Conservation (phyloP, 1,140 invertebrate genomes). For the Euura lappo region DNA sequence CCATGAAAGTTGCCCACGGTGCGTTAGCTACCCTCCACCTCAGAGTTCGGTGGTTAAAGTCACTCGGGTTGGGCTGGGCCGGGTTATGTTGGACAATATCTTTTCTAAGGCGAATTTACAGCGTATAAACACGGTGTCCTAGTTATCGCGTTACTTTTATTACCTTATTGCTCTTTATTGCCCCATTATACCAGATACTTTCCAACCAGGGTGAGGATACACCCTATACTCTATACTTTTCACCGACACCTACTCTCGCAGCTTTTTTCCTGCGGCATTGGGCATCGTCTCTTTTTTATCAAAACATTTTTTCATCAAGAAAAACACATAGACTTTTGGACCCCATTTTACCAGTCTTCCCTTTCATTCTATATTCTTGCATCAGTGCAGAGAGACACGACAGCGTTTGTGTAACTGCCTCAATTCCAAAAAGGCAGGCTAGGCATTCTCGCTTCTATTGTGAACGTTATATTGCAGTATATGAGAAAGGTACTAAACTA, state of each 20-base stretch:
- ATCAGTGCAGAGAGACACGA: not conserved
- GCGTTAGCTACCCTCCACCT: not conserved
- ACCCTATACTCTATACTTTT: not conserved
- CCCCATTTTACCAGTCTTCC: too few species aligned
- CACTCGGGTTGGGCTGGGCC: not conserved
- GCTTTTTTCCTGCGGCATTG: too few species aligned
- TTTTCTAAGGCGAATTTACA: conserved; percentile 40
- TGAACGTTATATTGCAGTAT: not conserved
- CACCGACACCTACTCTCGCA: too few species aligned
- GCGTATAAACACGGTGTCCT: conserved; percentile 40
- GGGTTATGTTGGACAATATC: conserved; percentile 12
- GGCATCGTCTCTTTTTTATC: too few species aligned
- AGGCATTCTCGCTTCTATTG: not conserved
- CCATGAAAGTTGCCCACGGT: not conserved
- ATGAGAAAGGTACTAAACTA: not conserved
- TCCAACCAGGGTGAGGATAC: not conserved
- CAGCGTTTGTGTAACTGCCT: not conserved
- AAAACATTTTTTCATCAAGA: too few species aligned
- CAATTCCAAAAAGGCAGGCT: not conserved
- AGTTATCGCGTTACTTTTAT: conserved; percentile 33
- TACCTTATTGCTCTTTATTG: conserved; percentile 30
- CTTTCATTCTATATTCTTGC: too few species aligned
- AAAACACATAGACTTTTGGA: too few species aligned
- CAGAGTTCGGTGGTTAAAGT: not conserved
- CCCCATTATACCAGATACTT: not conserved